Conservation (phyloP, 2,113 vertebrate genomes). For the pig (Sus scrofa) region DNA sequence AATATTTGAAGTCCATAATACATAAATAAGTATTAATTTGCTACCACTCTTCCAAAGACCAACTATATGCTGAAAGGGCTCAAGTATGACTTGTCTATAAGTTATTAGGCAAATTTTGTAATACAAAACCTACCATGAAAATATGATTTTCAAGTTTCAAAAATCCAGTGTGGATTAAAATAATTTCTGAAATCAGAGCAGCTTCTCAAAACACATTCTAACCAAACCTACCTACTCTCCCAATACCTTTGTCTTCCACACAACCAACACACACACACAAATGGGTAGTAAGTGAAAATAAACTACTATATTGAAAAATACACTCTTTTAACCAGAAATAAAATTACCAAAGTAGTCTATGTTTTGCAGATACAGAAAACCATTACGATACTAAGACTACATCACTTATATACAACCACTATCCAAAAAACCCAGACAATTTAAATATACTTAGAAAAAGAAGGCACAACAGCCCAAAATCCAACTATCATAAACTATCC, state of each 20-base stretch:
- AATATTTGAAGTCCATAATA: constrained; percentile 7
- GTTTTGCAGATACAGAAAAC: not conserved
- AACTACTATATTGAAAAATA: too few species aligned
- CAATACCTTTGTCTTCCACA: too few species aligned
- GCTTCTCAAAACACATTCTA: constrained; percentile 8
- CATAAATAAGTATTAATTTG: not conserved
- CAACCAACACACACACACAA: too few species aligned
- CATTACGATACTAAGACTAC: not conserved
- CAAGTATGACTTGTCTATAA: not conserved
- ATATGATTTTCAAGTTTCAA: constrained; percentile 17
- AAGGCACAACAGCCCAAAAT: constrained; percentile 11
- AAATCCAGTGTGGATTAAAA: constrained; percentile 34
- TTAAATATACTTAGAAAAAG: constrained; percentile 33
- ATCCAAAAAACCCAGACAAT: constrained; percentile 2
- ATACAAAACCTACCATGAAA: constrained; percentile 58
- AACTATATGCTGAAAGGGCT: not conserved
- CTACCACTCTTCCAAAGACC: constrained; percentile 27
- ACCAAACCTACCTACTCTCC: too few species aligned
- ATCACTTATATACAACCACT: not conserved
- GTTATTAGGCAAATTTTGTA: constrained; percentile 18
- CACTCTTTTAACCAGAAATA: constrained; percentile 29
- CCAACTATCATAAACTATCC: constrained; percentile 1
- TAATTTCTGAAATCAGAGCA: constrained; percentile 44
- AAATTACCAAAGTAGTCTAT: not conserved
- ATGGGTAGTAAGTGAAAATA: too few species aligned